Conservation (phyloP, 2,797 vertebrate species). For the Tangara arthus region DNA sequence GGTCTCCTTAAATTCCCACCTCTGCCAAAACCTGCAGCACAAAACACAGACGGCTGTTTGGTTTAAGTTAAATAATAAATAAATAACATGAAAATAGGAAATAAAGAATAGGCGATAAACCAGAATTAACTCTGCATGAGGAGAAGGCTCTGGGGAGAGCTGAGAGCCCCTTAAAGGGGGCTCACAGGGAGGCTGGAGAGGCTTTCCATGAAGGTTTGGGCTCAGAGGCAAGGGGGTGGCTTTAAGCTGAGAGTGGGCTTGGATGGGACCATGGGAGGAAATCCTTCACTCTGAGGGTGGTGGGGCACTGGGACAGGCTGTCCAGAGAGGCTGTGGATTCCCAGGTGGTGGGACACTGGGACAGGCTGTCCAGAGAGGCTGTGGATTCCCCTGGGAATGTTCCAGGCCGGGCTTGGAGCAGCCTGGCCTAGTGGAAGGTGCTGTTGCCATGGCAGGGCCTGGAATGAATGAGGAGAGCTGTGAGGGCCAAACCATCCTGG, state of each 20-base stretch:
- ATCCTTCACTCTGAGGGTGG: rapidly evolving
- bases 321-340: neutral
- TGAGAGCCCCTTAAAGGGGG: neutral
- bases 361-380: neutral
- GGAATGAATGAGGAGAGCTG: neutral
- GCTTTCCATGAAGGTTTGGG: neutral
- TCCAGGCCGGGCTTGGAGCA: neutral
- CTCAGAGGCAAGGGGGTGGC: neutral
- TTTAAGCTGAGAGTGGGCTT: neutral
- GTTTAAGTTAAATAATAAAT: too few relatives aligned
- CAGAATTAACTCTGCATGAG: too few relatives aligned
- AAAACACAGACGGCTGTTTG: too few relatives aligned
- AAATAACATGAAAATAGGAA: too few relatives aligned
- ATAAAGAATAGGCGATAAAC: too few relatives aligned
- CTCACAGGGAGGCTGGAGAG: neutral
- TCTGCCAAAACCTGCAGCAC: neutral
- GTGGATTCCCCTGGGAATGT: neutral
- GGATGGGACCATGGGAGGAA: neutral
- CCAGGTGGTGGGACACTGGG: neutral
- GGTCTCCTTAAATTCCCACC: neutral
- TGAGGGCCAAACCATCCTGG: neutral
- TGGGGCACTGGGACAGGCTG: neutral
- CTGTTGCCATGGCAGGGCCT: neutral
- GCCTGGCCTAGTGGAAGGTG: neutral
- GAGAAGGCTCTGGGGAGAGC: neutral